A percentile compares a stretch with the other conserved stretches of the same genome.
phyloP scores from a whole-genome alignment of 2,113 vertebrate species.

The Pelmatolapia mariae region DNA sequence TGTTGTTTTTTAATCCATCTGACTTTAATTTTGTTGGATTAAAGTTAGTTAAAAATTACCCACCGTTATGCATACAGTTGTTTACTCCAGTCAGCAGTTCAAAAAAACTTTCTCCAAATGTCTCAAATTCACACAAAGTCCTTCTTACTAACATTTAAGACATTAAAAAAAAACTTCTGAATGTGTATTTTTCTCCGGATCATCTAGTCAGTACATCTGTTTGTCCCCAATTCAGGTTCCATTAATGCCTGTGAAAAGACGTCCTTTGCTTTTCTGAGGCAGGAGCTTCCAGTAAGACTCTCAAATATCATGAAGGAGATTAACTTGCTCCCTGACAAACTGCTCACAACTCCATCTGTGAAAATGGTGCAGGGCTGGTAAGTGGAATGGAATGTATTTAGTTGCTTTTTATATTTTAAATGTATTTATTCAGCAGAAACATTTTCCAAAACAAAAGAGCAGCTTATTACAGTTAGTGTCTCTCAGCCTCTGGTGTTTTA shows the following conservation, averaged over 20 bases:
- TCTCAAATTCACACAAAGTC: rapidly evolving
- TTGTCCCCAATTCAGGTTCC: constrained; percentile 69
- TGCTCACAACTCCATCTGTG: constrained; percentile 85
- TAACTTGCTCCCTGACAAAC: constrained; percentile 84
- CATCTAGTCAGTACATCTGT: neutral
- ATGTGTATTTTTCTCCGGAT: neutral
- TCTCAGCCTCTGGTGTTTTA: neutral
- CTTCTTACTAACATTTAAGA: neutral
- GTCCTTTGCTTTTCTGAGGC: constrained; percentile 86
- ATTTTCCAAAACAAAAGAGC: neutral
- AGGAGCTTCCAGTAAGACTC: constrained; percentile 90
- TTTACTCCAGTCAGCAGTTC: neutral
- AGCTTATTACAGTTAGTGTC: neutral
- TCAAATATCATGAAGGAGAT: constrained; percentile 99
- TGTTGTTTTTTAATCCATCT: neutral
- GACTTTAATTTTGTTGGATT: neutral
- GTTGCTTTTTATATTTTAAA: neutral
- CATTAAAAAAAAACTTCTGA: neutral
- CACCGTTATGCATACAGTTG: neutral
- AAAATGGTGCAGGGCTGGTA: constrained; percentile 92
- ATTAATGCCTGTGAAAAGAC: constrained; percentile 96
- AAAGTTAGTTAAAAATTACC: neutral
- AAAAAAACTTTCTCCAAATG: neutral
- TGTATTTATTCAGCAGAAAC: neutral
- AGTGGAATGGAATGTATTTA: neutral